These are phyloP conservation scores for Mesodorylaimus sp. DNA, from an alignment of 2,888 invertebrate species.

Conservation along the genomic window DNA sequence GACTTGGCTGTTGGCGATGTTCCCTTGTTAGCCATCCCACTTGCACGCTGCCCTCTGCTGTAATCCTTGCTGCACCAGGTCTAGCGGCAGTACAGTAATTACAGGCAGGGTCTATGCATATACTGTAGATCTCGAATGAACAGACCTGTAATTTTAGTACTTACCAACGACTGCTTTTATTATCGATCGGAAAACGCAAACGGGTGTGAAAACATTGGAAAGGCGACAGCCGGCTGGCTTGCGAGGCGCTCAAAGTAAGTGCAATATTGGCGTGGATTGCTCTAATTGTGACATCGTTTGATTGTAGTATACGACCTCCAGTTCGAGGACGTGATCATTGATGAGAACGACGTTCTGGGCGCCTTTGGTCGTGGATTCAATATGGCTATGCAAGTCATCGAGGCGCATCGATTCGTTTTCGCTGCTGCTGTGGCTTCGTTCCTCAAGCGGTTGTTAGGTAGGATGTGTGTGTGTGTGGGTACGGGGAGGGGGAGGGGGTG, in stretches of 20 bases:
- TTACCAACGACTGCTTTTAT: constrained; percentile 8
- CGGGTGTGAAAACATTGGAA: neutral
- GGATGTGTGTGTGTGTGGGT: too few species aligned
- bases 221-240: constrained; percentile 3
- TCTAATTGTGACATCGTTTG: neutral
- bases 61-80: too few species aligned
- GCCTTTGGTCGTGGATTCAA: constrained; percentile 4
- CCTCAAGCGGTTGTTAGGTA: constrained; percentile 1
- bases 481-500: too few species aligned
- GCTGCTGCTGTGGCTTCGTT: constrained; percentile 4
- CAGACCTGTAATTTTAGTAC: constrained; percentile 2
- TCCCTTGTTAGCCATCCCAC: too few species aligned
- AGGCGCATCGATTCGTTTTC: constrained; percentile 1
- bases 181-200: neutral
- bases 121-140: too few species aligned
- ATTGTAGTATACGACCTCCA: constrained; percentile 7
- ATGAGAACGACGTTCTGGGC: neutral
- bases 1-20: too few species aligned
- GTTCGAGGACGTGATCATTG: constrained; percentile 2
- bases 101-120: too few species aligned
- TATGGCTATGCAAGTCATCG: neutral
- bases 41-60: too few species aligned
- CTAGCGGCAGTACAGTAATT: too few species aligned
- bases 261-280: neutral
- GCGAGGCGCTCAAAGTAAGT: constrained; percentile 3